Base-by-base conservation (phyloP, 2,888 invertebrate species). In the Drosophila imparisetae region DNA sequence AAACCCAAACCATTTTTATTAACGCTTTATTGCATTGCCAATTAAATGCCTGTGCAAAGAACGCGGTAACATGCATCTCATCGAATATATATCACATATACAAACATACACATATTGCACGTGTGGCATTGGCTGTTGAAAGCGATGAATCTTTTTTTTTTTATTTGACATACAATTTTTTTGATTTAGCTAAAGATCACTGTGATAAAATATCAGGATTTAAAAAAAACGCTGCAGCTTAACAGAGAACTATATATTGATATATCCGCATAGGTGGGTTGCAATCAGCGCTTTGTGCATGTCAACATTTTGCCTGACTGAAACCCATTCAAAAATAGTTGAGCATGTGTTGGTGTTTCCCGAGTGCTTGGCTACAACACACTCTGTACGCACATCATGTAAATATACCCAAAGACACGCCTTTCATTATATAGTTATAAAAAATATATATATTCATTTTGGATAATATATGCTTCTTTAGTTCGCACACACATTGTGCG, bases 271-370 rank as follows among this genome's bases (percentile, higher is more conserved):
- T 36, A 38, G 58, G 53, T 49, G 65, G 40, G 21, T 38, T 67
- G 73, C 82, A 78, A 84, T 86, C 87, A 76, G 64, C 81, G 80
- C 80, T 82, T 84, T 84, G 72, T 86, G 58, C 61, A 66, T 66
- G 67, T 75, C 78, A 80, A 67, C 68, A 75, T 60, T 54, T 54
- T 42, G 50, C 10, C 29, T 38, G 38, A 45, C 38, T 59, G 29
- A 57, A 40, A 42, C 10, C 5, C 5, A 21, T 21, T 29, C 10
- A 36, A 42, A 36, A 52, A 55, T 27, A 65, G 45, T 30, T 15
- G 2, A 18, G 11, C 49, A 18, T 10, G n/a, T 0, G 2, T 4
- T n/a, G 6, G 7, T 21, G 30, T 40, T 1, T 10, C 11, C 0
- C 13, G 0, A 40, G 10, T 40, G 54, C 15, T 34, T n/a, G 13